Evolutionary conservation across 1,140 invertebrate species (phyloP), one percentile per base, ranked within the genome.

Genomic region (Drosophila funebris): DNA sequence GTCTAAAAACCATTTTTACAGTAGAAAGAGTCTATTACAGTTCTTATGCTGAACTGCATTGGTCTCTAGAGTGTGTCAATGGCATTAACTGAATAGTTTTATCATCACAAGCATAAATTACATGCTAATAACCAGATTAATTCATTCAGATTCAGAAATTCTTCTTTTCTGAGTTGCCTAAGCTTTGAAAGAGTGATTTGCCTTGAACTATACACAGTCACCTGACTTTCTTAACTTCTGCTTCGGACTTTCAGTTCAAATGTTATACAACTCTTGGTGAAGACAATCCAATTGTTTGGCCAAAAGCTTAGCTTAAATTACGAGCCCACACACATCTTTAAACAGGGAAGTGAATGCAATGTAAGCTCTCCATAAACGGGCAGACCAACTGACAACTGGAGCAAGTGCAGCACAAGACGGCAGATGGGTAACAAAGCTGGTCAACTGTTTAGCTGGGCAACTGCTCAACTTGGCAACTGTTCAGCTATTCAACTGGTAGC

Each of bases 291-390:
- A 68, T 60, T 68, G 39, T 29, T 44, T 22, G 57, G 3, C 63
- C 56, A 71, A 83, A 60, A 64, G 58, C 44, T 39, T 13, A 69
- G 73, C 66, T 50, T 78, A 78, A 85, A 77, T 75, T 78, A 85
- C 66, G 46, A 36, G 77, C 73, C 76, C 73, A 87, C 78, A 82
- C 70, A 73, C 53, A n/a, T n/a, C n/a, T n/a, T 50, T 13, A 6
- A 2, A 31, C 24, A 50, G 9, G 2, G 3, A 50, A 16, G 24
- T 9, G 11, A 46, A 22, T 22, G n/a, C 14, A 58, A 43, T 58
- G 43, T 22, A 4, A 36, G 64, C 62, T 44, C 77, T 43, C 50
- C 68, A 48, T 67, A 74, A 76, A 61, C 24, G 66, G 44, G 24
- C 54, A 60, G 29, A 41, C 31, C 37, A 5, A 1, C 50, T 46